A percentile compares a stretch with the other conserved stretches of the same genome.
Conservation (phyloP, 2,797 vertebrate genomes). For the Ptychobarbus kaznakovi region DNA sequence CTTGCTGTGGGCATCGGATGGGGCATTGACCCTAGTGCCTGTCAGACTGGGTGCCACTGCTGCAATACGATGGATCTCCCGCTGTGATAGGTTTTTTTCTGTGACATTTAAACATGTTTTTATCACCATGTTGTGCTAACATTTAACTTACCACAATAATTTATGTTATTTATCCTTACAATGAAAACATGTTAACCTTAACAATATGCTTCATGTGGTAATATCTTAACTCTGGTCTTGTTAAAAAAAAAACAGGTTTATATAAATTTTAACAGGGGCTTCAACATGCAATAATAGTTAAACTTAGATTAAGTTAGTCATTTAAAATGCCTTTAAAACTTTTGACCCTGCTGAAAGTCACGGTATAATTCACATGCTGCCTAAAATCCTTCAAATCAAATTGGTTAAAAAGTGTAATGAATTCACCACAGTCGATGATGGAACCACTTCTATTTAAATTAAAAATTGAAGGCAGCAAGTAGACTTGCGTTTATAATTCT, state of each 20-base stretch:
- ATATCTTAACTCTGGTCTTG: not conserved
- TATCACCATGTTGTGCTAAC: not conserved
- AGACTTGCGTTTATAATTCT: not conserved
- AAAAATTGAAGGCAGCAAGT: not conserved
- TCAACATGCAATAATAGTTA: not conserved
- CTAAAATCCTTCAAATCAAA: not conserved
- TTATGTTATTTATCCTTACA: not conserved
- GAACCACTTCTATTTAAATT: not conserved
- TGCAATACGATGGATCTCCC: not conserved
- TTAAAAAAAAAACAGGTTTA: not conserved
- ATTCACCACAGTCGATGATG: not conserved
- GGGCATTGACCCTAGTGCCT: constrained; percentile 39
- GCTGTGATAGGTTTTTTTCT: not conserved
- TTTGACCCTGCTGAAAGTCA: constrained; percentile 3
- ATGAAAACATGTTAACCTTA: not conserved
- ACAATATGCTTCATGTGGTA: not conserved
- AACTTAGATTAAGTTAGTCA: not conserved
- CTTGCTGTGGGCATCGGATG: constrained; percentile 10
- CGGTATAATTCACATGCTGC: not conserved
- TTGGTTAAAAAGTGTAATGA: not conserved
- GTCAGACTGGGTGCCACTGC: constrained; percentile 42
- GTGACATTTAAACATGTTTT: not conserved
- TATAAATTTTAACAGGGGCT: not conserved
- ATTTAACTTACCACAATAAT: not conserved
- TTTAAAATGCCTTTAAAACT: not conserved